Conservation (phyloP, 1,140 invertebrate genomes). For the Pogonomyrmex californicus region DNA sequence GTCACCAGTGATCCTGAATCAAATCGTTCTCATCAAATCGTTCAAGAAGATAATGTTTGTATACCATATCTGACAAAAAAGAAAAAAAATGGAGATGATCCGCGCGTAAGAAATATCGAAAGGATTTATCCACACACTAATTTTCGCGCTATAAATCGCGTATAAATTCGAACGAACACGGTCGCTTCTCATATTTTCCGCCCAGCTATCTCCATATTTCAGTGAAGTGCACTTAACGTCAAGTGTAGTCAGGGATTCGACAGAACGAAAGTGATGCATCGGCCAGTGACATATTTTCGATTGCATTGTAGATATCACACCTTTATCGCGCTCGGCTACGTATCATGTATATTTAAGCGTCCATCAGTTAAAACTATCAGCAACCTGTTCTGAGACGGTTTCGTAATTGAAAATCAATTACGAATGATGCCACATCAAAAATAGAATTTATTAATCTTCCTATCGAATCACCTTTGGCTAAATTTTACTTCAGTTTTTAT, state of each 20-base stretch:
- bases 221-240: conserved; percentile 56
- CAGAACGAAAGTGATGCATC: conserved; percentile 58
- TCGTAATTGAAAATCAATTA: neutral
- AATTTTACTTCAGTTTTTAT: neutral
- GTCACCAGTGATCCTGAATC: too few species aligned
- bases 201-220: conserved; percentile 52
- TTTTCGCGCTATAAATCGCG: conserved; percentile 19
- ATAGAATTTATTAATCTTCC: neutral
- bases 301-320: conserved; percentile 40
- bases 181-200: conserved; percentile 46
- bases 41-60: too few species aligned
- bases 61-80: too few species aligned
- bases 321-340: conserved; percentile 8
- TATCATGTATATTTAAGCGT: conserved; percentile 37
- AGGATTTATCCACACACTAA: conserved; percentile 38
- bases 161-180: conserved; percentile 51
- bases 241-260: conserved; percentile 54
- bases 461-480: neutral
- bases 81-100: too few species aligned
- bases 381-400: neutral
- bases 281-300: conserved; percentile 55
- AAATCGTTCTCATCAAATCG: too few species aligned
- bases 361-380: conserved; percentile 19
- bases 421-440: neutral
- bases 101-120: neutral